These are phyloP conservation scores for Drosophila elegans DNA, from an alignment of 1,140 invertebrate species.

Conservation along the genomic window DNA sequence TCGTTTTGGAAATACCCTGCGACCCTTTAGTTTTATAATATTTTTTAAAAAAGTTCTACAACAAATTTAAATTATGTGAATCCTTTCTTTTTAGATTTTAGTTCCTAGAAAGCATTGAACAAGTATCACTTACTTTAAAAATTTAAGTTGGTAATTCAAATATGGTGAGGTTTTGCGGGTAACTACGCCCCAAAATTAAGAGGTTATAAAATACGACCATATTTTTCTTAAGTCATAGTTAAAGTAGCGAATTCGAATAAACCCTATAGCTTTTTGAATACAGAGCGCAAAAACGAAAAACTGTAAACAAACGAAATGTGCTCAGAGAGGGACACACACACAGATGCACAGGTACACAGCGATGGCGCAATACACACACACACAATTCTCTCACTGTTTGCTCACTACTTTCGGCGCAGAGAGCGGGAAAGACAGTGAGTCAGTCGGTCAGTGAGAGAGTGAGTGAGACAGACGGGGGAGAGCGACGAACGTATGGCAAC, in stretches of 20 bases:
- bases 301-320: slow-evolving; percentile 40
- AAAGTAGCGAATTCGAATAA: neutral
- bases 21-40: too few relatives aligned
- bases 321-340: slow-evolving; percentile 1
- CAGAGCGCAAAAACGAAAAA: slow-evolving; percentile 26
- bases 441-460: slow-evolving; percentile 23
- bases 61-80: too few relatives aligned
- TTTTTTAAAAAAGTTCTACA: too few relatives aligned
- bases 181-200: neutral
- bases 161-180: neutral
- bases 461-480: neutral
- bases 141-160: too few relatives aligned
- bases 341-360: neutral
- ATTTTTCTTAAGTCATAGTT: too few relatives aligned
- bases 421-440: slow-evolving; percentile 28
- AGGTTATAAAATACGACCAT: neutral
- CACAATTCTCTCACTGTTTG: slow-evolving; percentile 16
- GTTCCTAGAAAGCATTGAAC: too few relatives aligned
- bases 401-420: slow-evolving; percentile 7
- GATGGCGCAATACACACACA: slow-evolving; percentile 31
- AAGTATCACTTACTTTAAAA: too few relatives aligned
- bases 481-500: slow-evolving; percentile 1
- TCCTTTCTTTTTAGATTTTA: too few relatives aligned
- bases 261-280: neutral
- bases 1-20: too few relatives aligned